A percentile compares a stretch with the other conserved stretches of the same genome.
phyloP scores from a whole-genome alignment of 2,888 invertebrate genomes.

The Ariolimax columbianus region DNA sequence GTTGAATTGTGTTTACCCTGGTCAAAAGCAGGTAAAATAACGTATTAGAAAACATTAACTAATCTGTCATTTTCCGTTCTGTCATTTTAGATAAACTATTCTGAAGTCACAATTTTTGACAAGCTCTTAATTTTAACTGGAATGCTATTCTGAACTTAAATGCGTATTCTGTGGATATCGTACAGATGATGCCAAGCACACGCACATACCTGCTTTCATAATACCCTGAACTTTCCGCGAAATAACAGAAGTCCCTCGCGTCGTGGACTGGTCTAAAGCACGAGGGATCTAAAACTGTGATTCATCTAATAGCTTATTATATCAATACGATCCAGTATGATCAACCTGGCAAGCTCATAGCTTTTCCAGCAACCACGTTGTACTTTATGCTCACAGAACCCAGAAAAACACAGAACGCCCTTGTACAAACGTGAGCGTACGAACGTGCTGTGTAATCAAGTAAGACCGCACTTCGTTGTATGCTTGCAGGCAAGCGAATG shows the following conservation, averaged over 20 bases:
- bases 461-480: no score
- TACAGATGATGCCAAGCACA: neutral
- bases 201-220: neutral
- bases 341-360: neutral
- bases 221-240: neutral
- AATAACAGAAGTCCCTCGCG: neutral
- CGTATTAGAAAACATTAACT: no score
- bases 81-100: neutral
- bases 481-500: neutral
- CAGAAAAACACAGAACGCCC: neutral
- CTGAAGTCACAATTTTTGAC: no score
- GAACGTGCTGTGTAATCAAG: constrained; percentile 15
- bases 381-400: neutral
- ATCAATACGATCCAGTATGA: neutral
- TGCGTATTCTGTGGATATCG: no score
- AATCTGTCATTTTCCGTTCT: no score
- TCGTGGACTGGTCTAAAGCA: neutral
- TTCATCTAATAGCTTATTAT: neutral
- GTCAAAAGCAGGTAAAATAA: no score
- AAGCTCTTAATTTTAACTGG: no score
- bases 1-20: no score
- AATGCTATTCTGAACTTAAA: no score
- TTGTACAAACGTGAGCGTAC: neutral
- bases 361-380: neutral
- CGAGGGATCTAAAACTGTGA: neutral